These are phyloP conservation scores for Rutpela maculata DNA, from an alignment of 2,888 invertebrate genomes.

Conservation along the genomic window DNA sequence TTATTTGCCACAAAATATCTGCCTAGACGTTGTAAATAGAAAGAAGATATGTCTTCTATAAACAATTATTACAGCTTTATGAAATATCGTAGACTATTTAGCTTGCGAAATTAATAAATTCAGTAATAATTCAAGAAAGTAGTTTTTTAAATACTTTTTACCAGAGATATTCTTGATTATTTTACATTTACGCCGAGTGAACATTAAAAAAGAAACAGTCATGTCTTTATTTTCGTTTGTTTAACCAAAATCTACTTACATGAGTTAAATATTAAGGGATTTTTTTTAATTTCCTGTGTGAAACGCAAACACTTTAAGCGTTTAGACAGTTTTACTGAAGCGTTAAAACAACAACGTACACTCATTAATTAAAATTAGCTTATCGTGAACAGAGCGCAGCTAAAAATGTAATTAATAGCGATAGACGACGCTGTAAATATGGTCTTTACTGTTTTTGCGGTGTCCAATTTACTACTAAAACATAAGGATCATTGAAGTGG, in stretches of 20 bases:
- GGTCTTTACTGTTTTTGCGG: slow-evolving; percentile 32
- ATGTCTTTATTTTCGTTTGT: background rate
- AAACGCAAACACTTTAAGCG: slow-evolving; percentile 4
- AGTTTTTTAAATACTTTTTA: too few species aligned
- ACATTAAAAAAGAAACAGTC: too few species aligned
- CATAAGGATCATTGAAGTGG: slow-evolving; percentile 42
- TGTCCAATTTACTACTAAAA: slow-evolving; percentile 34
- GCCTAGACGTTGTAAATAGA: too few species aligned
- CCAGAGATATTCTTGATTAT: too few species aligned
- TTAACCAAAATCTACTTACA: background rate
- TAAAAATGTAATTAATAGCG: slow-evolving; percentile 50
- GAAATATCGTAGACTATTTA: too few species aligned
- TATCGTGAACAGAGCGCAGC: slow-evolving; percentile 14
- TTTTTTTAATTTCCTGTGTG: background rate
- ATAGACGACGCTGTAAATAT: slow-evolving; percentile 48
- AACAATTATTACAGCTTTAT: too few species aligned
- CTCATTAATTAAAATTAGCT: slow-evolving; percentile 39
- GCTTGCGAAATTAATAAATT: too few species aligned
- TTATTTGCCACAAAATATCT: too few species aligned
- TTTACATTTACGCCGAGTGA: too few species aligned
- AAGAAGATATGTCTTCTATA: too few species aligned
- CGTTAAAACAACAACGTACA: slow-evolving; percentile 24
- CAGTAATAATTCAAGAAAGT: too few species aligned
- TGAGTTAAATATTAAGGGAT: background rate
- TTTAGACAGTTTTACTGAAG: background rate